Evolutionary conservation across 2,888 invertebrate species (phyloP).

Genomic region (Drosophila mimica): DNA sequence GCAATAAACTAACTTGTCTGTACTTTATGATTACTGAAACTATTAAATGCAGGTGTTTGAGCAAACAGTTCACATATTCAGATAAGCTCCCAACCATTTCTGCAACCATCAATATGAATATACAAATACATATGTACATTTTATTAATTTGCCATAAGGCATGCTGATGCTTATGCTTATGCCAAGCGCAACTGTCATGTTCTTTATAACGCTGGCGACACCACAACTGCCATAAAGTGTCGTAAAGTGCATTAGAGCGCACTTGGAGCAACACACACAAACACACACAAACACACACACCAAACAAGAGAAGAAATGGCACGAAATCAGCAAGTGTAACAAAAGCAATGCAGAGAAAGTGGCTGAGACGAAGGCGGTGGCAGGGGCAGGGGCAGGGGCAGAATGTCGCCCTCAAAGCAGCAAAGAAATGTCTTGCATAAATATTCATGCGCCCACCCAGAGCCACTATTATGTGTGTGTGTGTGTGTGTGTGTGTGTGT

Average conservation of each 20-base stretch:
- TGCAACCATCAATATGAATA: neutral
- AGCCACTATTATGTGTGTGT: constrained; percentile 16
- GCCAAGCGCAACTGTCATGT: constrained; percentile 41
- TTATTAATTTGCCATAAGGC: constrained; percentile 66
- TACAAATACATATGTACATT: constrained; percentile 17
- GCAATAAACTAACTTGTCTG: neutral
- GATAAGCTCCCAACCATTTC: neutral
- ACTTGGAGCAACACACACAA: constrained; percentile 57
- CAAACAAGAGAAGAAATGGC: constrained; percentile 41
- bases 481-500: constrained; percentile 9
- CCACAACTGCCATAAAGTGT: constrained; percentile 71
- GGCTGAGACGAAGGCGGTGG: neutral
- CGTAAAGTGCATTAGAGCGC: constrained; percentile 78
- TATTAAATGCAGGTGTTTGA: neutral
- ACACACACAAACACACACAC: neutral
- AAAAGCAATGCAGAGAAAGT: constrained; percentile 35
- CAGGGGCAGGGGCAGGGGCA: neutral
- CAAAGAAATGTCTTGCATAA: constrained; percentile 61
- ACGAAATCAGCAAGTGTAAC: constrained; percentile 44
- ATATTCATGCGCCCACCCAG: constrained; percentile 64
- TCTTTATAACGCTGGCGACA: constrained; percentile 35
- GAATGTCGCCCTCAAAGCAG: constrained; percentile 26
- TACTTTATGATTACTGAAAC: neutral
- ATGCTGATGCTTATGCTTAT: constrained; percentile 53
- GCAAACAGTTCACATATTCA: neutral